A percentile compares a stretch with the other conserved stretches of the same genome.
Evolutionary conservation across 2,113 vertebrate genomes (phyloP).

Genomic region (Trogon melanurus): DNA sequence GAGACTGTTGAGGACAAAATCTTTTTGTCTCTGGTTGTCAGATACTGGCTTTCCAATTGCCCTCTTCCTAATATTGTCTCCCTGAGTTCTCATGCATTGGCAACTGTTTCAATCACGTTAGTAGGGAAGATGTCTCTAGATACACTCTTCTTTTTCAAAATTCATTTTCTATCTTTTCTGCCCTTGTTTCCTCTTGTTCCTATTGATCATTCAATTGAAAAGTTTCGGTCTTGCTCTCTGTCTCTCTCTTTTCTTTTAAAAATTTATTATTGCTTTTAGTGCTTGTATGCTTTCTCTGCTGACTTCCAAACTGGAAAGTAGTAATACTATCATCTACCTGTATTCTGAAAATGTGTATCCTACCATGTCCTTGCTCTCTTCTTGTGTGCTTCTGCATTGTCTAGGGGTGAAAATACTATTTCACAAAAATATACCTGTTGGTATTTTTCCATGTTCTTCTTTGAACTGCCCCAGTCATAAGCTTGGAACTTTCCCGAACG

Average conservation of each 20-base stretch:
- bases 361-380: background rate
- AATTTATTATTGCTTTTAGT: background rate
- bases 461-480: slow-evolving; percentile 51
- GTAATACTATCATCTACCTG: background rate
- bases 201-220: background rate
- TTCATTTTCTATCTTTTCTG: background rate
- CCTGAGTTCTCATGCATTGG: background rate
- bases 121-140: background rate
- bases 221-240: background rate
- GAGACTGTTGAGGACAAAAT: background rate
- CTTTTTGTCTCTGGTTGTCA: background rate
- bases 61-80: background rate
- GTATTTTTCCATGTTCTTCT: slow-evolving; percentile 28
- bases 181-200: background rate
- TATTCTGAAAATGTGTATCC: background rate
- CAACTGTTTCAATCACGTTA: background rate
- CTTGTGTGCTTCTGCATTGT: background rate
- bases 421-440: slow-evolving; percentile 23
- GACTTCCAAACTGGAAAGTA: background rate
- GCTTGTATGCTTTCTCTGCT: background rate
- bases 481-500: slow-evolving; percentile 13
- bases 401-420: background rate
- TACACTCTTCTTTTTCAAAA: background rate
- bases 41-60: background rate
- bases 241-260: too few species aligned